Evolutionary conservation across 2,113 vertebrate genomes (phyloP).

Genomic region (Dipodomys spectabilis): DNA sequence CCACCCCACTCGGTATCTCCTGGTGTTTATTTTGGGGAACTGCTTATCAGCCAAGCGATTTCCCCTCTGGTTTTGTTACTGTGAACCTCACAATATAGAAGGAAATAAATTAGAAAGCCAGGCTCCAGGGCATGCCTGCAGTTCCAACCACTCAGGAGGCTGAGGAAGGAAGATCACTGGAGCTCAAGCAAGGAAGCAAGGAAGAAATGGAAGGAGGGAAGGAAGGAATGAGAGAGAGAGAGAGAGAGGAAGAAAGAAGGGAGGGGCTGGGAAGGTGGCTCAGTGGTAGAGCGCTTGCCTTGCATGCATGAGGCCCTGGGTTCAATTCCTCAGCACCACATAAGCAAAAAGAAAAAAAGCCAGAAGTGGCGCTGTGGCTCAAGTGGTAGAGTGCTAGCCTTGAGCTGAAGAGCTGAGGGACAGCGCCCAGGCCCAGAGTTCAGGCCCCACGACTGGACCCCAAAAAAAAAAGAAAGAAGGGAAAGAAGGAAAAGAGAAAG

Average conservation of each 20-base stretch:
- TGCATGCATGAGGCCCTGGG: no score
- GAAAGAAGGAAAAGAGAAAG: no score
- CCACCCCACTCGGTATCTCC: neutral
- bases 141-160: neutral
- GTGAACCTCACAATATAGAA: neutral
- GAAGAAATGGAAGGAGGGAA: fast-evolving
- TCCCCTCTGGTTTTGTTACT: neutral
- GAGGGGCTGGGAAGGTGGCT: no score
- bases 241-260: neutral
- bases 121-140: neutral
- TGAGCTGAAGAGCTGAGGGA: no score
- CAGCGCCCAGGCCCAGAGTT: no score
- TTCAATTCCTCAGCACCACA: no score
- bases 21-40: neutral
- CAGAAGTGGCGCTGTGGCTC: no score
- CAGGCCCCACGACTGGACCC: no score
- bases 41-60: neutral
- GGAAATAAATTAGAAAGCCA: neutral
- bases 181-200: neutral
- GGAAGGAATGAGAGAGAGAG: neutral
- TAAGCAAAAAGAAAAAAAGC: no score
- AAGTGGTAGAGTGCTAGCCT: no score
- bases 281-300: no score
- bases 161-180: neutral
- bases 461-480: neutral